Conservation (phyloP, 2,888 invertebrate species). For the Microplitis deprimator region DNA sequence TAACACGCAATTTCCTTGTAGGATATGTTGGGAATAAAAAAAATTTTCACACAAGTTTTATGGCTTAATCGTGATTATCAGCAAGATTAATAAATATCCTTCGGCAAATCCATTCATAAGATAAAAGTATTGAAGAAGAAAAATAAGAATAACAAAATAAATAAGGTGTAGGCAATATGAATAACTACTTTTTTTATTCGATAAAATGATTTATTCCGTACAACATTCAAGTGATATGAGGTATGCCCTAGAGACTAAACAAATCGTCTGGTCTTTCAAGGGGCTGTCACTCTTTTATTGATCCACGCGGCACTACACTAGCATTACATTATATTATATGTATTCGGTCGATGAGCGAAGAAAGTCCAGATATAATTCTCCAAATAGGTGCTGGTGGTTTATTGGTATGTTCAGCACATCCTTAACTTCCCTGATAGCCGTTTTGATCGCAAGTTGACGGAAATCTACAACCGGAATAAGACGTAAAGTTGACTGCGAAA, state of each 20-base stretch:
- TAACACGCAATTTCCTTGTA: background rate
- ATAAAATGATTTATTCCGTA: constrained; percentile 19
- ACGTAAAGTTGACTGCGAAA: too few relatives aligned
- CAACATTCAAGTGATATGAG: constrained; percentile 8
- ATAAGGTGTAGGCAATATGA: constrained; percentile 6
- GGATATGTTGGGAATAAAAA: background rate
- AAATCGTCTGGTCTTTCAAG: constrained; percentile 33
- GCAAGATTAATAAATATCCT: too few relatives aligned
- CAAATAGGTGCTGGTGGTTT: too few relatives aligned
- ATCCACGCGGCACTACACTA: constrained; percentile 48
- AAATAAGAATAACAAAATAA: background rate
- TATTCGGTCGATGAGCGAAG: background rate
- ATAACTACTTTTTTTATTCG: constrained; percentile 23
- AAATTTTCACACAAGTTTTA: background rate
- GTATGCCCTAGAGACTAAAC: constrained; percentile 22
- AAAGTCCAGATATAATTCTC: too few relatives aligned
- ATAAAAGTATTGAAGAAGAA: background rate
- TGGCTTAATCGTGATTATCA: background rate
- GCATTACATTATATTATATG: constrained; percentile 46
- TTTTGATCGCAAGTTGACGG: too few relatives aligned
- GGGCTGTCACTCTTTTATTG: constrained; percentile 50
- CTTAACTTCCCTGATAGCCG: too few relatives aligned
- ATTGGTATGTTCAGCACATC: too few relatives aligned
- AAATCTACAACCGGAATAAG: too few relatives aligned
- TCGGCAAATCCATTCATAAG: too few relatives aligned